Evolutionary conservation across 2,888 invertebrate species (phyloP).

Genomic region (Dynastes grantii): DNA sequence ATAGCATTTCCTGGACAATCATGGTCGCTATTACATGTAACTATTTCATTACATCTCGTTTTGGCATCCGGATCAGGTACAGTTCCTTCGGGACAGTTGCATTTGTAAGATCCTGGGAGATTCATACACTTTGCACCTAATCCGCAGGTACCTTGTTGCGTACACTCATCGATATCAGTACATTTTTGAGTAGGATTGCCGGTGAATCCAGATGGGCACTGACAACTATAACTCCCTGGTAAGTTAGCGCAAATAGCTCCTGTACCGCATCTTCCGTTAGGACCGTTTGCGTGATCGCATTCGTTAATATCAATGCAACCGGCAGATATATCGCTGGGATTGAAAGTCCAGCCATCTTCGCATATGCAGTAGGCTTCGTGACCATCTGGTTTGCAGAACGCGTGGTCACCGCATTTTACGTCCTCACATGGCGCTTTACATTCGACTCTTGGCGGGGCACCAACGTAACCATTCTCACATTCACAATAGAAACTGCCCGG

Average conservation of each 20-base stretch:
- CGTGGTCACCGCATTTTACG: slow-evolving; percentile 90
- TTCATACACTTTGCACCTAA: slow-evolving; percentile 86
- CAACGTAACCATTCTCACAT: slow-evolving; percentile 87
- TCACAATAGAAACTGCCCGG: slow-evolving; percentile 87
- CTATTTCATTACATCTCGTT: slow-evolving; percentile 86
- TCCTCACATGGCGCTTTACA: slow-evolving; percentile 95
- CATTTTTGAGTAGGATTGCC: slow-evolving; percentile 90
- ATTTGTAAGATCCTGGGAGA: slow-evolving; percentile 82
- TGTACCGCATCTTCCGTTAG: slow-evolving; percentile 87
- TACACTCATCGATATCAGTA: slow-evolving; percentile 88
- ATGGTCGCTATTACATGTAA: slow-evolving; percentile 81
- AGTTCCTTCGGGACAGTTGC: slow-evolving; percentile 87
- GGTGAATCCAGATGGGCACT: slow-evolving; percentile 88
- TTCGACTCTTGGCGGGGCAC: slow-evolving; percentile 83
- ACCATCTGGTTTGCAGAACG: slow-evolving; percentile 91
- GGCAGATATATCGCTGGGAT: slow-evolving; percentile 89
- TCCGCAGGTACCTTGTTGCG: slow-evolving; percentile 82
- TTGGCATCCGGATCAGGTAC: slow-evolving; percentile 89
- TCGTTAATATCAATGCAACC: slow-evolving; percentile 95
- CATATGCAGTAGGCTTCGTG: slow-evolving; percentile 93
- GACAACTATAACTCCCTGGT: slow-evolving; percentile 85
- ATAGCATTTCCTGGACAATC: slow-evolving; percentile 93
- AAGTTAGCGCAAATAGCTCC: slow-evolving; percentile 88
- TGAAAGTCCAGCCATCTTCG: slow-evolving; percentile 94
- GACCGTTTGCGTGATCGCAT: slow-evolving; percentile 85